These are phyloP conservation scores for Butorides virescens DNA, from an alignment of 2,113 vertebrate species.

Conservation along the genomic window DNA sequence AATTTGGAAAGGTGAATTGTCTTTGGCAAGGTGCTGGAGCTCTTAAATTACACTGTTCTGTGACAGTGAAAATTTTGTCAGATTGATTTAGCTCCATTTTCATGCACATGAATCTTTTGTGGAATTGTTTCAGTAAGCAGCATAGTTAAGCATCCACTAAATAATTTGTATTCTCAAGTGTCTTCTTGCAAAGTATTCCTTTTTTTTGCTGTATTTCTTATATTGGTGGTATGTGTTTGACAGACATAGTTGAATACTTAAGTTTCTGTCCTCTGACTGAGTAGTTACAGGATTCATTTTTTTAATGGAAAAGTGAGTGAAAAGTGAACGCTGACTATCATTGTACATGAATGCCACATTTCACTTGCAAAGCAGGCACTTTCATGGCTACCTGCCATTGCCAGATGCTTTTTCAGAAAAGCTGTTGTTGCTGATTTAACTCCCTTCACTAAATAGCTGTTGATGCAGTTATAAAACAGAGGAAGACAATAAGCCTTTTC, in stretches of 20 bases:
- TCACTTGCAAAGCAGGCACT: constrained; percentile 9
- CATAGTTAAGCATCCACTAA: background rate
- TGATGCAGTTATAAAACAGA: background rate
- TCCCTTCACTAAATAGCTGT: background rate
- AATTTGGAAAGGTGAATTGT: background rate
- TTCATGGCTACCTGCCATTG: constrained; percentile 10
- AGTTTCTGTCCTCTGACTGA: background rate
- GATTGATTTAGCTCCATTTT: background rate
- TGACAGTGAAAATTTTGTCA: background rate
- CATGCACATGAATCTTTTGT: background rate
- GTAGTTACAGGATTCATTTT: background rate
- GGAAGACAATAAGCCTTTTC: background rate
- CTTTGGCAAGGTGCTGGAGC: background rate
- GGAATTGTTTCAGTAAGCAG: background rate
- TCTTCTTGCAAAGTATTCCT: background rate
- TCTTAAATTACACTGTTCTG: background rate
- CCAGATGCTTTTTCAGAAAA: background rate
- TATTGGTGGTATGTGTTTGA: background rate
- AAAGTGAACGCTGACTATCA: background rate
- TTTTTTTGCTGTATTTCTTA: background rate
- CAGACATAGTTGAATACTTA: background rate
- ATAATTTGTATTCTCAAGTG: background rate
- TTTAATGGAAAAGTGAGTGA: background rate
- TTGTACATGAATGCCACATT: background rate
- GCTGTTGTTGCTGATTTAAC: background rate